Evolutionary conservation across 2,113 vertebrate genomes (phyloP).

Genomic region (Narcine bancroftii): DNA sequence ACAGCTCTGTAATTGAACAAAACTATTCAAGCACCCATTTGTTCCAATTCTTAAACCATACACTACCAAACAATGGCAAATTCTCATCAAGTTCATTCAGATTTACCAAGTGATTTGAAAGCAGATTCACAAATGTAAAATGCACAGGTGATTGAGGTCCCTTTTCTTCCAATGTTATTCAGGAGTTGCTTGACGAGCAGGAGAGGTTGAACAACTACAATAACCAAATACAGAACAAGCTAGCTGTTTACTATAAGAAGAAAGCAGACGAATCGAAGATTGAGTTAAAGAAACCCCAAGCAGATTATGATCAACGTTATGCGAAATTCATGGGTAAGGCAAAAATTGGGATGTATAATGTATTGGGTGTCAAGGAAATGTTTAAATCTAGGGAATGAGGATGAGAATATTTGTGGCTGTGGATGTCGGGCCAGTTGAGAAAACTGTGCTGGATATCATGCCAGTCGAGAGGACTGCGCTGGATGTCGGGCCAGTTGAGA

Average conservation of each 20-base stretch:
- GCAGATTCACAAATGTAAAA: not conserved
- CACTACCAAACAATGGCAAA: constrained; percentile 30
- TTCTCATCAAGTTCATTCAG: constrained; percentile 45
- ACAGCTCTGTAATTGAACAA: too few species aligned
- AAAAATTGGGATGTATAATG: not conserved
- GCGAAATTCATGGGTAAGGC: constrained; percentile 42
- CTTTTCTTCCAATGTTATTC: constrained; percentile 31
- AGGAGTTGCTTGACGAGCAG: constrained; percentile 49
- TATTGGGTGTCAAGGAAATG: not conserved
- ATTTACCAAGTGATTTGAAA: constrained; percentile 36
- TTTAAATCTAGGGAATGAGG: not conserved
- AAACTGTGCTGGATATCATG: too few species aligned
- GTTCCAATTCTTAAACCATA: not conserved
- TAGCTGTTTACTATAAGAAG: constrained; percentile 54
- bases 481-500: too few species aligned
- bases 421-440: too few species aligned
- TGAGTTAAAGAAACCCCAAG: constrained; percentile 39
- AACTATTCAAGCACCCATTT: not conserved
- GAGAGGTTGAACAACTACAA: constrained; percentile 47
- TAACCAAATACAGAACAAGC: constrained; percentile 53
- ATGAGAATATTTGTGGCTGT: too few species aligned
- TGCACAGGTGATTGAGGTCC: not conserved
- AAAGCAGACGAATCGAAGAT: constrained; percentile 38
- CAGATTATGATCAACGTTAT: constrained; percentile 54
- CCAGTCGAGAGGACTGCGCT: too few species aligned